Base-by-base conservation (phyloP, 1,140 invertebrate genomes). In the Pseudobourletiella spinata region DNA sequence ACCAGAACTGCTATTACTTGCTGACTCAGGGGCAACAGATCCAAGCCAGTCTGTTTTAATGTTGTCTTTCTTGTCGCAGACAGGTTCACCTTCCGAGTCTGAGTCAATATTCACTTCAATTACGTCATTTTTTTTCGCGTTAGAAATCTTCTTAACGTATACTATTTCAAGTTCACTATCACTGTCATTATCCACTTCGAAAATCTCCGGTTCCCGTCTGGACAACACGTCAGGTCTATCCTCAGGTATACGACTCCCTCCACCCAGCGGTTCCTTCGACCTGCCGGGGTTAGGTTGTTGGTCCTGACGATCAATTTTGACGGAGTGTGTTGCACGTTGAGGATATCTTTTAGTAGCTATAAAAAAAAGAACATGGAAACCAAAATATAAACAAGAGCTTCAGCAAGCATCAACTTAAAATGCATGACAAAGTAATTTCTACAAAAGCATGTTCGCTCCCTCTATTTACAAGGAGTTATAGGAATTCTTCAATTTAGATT, bases 261-360 rank as follows among this genome's bases (percentile, higher is more conserved):
- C 16, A 18, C 46, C 46, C 46, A 48, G 6, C 11, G 46, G 46
- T 25, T 48, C 16, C 18, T 14, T 18, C 11, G 16, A 48, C 16
- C 46, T 48, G 16, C 24, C 18, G 11, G 46, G 46, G 46, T 20
- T 48, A 48, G 46, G 46, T 48, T 48, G 11, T 6, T 11, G 11
- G 24, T 48, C 46, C 22, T 48, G 46, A 48, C 6, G 46, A 48
- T 48, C 46, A 48, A 48, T 48, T 48, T 48, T 48, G 46, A 48
- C 46, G 35, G 14, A 14, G 35, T 42, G 35, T 14, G 35, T 18
- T 42, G 11, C 35, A 42, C 35, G 11, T 14, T 14, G 14, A 42
- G 14, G 35, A 42, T 14, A 42, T 42, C 14, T 42, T 14, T 42
- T 42, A 14, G 18, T 14, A 14, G 11, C 18, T 18, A 18, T 18